Evolutionary conservation across 2,113 vertebrate species (phyloP), one percentile per base, ranked within the genome.

Genomic region (Ammodramus savannarum): DNA sequence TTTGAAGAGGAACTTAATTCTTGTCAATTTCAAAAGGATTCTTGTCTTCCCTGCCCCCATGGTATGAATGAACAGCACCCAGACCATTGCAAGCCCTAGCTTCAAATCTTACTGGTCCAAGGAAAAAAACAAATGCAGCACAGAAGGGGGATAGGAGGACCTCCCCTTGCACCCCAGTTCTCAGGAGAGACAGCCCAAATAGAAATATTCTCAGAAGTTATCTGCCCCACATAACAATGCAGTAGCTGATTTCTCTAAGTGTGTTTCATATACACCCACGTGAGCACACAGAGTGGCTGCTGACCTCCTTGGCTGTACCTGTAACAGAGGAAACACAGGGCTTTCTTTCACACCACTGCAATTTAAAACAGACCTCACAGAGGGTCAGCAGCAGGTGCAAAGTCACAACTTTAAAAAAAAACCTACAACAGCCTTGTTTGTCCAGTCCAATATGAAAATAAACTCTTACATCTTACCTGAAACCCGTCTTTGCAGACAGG

Each of bases 341-440:
- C 44, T 79, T 71, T 19, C 57, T 72, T 39, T 68, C 79, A 51
- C 67, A 66, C 17, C 2, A 0, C 65, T 78, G 65, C 48, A 17
- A 54, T 46, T 49, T 62, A 27, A 72, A 71, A 32, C 65, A 43
- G 26, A 2, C 1, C 63, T 85, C 8, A 7, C 17, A 54, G 55
- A 26, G 29, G 48, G 31, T 86, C 73, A 90, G 80, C 76, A 81
- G 36, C 90, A 94, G 80, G 80, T 93, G 57, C 83, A 81, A 76
- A 80, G 59, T 39, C 86, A 48, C 48, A 84, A 44, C 39, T 90
- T 84, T 18, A 14, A 63, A 87, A 65, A 87, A 61, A 86, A 59
- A 5, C 1, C 27, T 16, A 79, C 10, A 68, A 79, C n/a, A 58
- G 32, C 69, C 27, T 57, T 72, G 38, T 55, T 51, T 46, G 21